Evolutionary conservation across 1,140 invertebrate species (phyloP).

Genomic region (Ridgeia piscesae): DNA sequence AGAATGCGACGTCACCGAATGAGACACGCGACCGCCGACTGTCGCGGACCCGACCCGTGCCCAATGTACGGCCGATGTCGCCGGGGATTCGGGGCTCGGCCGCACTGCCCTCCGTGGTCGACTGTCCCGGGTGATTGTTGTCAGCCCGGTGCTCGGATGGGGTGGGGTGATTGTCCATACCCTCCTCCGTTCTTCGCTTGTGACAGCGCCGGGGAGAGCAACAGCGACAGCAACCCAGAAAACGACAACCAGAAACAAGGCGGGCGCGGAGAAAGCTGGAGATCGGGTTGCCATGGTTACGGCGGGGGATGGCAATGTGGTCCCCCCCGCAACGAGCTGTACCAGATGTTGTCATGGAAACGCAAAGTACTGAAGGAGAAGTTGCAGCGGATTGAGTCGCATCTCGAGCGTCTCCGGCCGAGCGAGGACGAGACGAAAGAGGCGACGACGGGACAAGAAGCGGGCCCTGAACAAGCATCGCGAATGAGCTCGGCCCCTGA

Average conservation of each 20-base stretch:
- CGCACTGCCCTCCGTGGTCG: background rate
- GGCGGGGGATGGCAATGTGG: background rate
- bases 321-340: background rate
- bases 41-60: background rate
- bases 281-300: background rate
- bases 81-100: background rate
- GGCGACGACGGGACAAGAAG: background rate
- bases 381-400: background rate
- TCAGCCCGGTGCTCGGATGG: background rate
- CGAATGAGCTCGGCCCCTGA: background rate
- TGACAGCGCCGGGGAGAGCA: background rate
- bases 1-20: background rate
- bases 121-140: background rate
- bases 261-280: background rate
- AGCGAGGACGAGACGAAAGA: background rate
- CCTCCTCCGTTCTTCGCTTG: background rate
- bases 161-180: background rate
- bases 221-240: background rate
- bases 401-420: background rate
- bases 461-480: background rate
- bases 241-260: background rate
- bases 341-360: background rate
- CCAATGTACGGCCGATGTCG: background rate
- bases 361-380: background rate
- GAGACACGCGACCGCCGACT: background rate